A percentile compares a stretch with the other conserved stretches of the same genome.
Evolutionary conservation across 2,113 vertebrate genomes (phyloP).

Genomic region (Trichechus manatus): DNA sequence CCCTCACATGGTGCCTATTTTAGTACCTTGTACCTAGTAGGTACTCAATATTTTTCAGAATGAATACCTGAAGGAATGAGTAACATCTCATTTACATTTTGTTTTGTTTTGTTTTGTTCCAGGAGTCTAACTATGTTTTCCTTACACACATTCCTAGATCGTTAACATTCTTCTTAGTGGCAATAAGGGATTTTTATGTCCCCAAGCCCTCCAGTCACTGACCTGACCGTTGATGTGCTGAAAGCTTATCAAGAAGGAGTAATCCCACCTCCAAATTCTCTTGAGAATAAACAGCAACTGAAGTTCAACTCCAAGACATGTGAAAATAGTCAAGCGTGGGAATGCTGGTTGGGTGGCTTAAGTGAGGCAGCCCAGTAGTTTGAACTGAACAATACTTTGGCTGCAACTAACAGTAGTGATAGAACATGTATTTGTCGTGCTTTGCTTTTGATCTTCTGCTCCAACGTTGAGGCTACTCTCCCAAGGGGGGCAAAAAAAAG

Average conservation of each 20-base stretch:
- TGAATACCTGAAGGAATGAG: not conserved
- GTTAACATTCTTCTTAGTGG: not conserved
- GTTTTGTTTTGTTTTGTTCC: not conserved
- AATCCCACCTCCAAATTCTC: conserved; percentile 52
- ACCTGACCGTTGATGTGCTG: conserved; percentile 68
- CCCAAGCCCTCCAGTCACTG: conserved; percentile 68
- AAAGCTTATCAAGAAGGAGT: conserved; percentile 64
- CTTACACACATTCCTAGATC: not conserved
- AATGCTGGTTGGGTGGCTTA: conserved; percentile 7
- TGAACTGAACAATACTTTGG: conserved; percentile 32
- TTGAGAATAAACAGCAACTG: conserved; percentile 36
- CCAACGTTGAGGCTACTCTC: conserved; percentile 54
- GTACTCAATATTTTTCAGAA: not conserved
- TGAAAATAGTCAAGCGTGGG: not conserved
- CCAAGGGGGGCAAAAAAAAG: conserved; percentile 50
- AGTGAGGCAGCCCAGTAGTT: conserved; percentile 20
- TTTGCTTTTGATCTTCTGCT: conserved; percentile 73
- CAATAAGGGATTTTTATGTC: not conserved
- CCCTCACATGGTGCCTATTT: not conserved
- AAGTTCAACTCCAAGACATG: conserved; percentile 61
- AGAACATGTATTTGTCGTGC: conserved; percentile 50
- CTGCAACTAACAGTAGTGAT: conserved; percentile 17
- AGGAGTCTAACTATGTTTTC: not conserved
- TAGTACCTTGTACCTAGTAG: not conserved
- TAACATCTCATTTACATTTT: not conserved